Base-by-base conservation (phyloP, 2,888 invertebrate species). In the Acrocyrtus sp. region DNA sequence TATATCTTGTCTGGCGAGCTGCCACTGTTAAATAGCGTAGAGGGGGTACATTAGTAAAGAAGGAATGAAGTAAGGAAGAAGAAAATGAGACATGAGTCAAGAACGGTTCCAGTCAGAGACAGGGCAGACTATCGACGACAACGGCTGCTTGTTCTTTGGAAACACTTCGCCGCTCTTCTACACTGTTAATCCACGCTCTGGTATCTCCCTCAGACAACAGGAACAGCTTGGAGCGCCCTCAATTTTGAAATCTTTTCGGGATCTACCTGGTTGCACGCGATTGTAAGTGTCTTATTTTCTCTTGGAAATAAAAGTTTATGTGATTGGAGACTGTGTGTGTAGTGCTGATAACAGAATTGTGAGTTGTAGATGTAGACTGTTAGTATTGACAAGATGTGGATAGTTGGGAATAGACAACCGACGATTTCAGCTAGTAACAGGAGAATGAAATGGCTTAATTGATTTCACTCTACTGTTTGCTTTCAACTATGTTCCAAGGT, bases 181-280 rank as follows among this genome's bases (percentile, higher is more conserved):
- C 60, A 76, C 75, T 19, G 74, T 74, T 43, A 70, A 70, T 45
- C 67, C 66, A 48, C 62, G 66, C 41, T 70, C 72, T 62, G 75
- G 73, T 62, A 62, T 70, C 50, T 66, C 74, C 10, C 63, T 68
- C 56, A 68, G 65, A 54, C 61, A 69, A 12, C 54, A 65, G 19
- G 78, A 79, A 39, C 73, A 77, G 45, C 72, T 79, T 24, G 79
- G 79, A 21, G 72, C 76, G 19, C 78, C 79, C 45, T 75, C 75
- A 39, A 79, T 79, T 63, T 68, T 79, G 53, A 78, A 78, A 74
- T 74, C 78, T 12, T 79, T 79, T 73, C 76, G 79, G 51, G 76
- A 79, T 72, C 50, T 79, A 10, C 72, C 76, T 51, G 79, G 78
- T 48, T 77, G 75, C 53, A 79, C 79, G 43, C 67, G 79, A 72